These are phyloP conservation scores for Mico argentatus DNA, from an alignment of 2,797 vertebrate species.

Conservation along the genomic window DNA sequence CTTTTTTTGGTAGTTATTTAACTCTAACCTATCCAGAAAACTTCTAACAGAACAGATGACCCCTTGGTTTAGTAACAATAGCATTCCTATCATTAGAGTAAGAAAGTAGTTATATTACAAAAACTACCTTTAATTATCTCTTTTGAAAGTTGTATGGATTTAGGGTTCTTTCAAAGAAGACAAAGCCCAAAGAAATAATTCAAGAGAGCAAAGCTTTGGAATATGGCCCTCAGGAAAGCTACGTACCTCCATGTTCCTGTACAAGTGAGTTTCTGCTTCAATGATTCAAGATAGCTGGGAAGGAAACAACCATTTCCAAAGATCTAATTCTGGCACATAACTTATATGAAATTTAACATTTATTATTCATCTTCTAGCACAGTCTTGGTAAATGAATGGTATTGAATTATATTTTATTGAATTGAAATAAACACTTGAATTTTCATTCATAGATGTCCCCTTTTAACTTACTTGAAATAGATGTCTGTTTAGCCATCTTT, in stretches of 20 bases:
- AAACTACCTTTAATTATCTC: not conserved
- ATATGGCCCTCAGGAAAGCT: not conserved
- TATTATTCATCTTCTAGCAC: not conserved
- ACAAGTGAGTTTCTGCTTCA: not conserved
- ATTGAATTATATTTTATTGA: not conserved
- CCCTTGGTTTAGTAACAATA: not conserved
- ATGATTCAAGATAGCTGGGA: not conserved
- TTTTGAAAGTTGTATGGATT: not conserved
- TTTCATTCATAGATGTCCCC: not conserved
- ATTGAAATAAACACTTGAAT: constrained; percentile 1
- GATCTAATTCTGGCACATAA: not conserved
- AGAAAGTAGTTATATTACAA: not conserved
- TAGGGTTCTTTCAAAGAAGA: not conserved
- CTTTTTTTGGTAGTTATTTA: not conserved
- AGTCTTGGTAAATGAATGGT: not conserved
- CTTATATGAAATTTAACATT: not conserved
- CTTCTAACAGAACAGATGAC: not conserved
- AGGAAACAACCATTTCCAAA: not conserved
- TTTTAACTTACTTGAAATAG: not conserved
- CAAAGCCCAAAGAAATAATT: not conserved
- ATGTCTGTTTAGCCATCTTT: not conserved
- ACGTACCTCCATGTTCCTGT: not conserved
- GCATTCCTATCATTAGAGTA: not conserved
- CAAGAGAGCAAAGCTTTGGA: not conserved
- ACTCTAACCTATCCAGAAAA: not conserved